Base-by-base conservation (phyloP, 1,140 invertebrate species). In the Drosophila virilis region DNA sequence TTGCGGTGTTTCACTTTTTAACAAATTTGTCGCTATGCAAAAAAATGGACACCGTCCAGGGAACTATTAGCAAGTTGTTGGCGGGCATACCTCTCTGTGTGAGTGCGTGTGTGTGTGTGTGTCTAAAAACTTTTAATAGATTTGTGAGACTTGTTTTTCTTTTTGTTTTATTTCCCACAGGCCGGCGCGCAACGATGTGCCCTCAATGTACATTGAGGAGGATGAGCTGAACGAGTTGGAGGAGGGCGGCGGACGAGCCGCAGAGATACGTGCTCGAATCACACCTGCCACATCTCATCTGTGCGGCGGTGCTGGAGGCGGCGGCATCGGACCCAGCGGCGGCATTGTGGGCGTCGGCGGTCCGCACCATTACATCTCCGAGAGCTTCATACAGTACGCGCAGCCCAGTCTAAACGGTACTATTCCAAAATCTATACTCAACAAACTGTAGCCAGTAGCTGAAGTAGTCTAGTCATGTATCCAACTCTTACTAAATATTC, bases 331-430 rank as follows among this genome's bases (percentile, higher is more conserved):
- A 2, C 73, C 42, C 9, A 64, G 78, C 38, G 78, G 72, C 15
- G 78, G 51, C 70, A 79, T 79, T 68, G 78, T 86, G 54, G 84
- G 70, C 77, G 79, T 85, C 15, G 86, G 74, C 46, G 88, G 78
- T n/a, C 90, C 91, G 28, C 90, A 92, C 77, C 91, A 92, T 72
- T 92, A 92, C 72, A 92, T 92, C 70, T 92, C 91, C 37, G 91
- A 92, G 79, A 91, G 91, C 80, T 92, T 92, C 75, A 92, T 92
- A 64, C 92, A 92, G 69, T 92, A 92, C 50, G 91, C 92, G 68
- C 92, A 92, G 76, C 91, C 91, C 66, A 92, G 91, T 73, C 88
- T 92, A 79, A 92, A 92, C 81, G 92, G 92, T 92, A 91, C 90
- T 86, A 92, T 92, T 85, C 91, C 91, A 83, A 90, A 91, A 90